Base-by-base conservation (phyloP, 1,140 invertebrate species). In the Stenopsyche tienmushanensis region DNA sequence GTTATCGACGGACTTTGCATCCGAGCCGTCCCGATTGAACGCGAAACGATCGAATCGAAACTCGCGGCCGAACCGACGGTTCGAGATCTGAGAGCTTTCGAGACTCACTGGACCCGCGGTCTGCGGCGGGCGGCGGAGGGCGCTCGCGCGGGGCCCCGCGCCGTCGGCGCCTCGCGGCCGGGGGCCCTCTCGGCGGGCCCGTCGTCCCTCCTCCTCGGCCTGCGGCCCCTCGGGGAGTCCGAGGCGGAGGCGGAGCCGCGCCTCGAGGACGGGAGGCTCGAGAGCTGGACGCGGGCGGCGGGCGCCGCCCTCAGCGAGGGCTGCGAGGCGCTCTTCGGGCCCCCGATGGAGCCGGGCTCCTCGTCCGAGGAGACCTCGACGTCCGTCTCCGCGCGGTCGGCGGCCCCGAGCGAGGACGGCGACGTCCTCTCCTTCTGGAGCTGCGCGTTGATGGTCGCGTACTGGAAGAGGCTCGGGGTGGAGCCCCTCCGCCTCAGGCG, bases 101-200 rank as follows among this genome's bases (percentile, higher is more conserved):
- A n/a, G 13, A 34, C 29, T 34, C 29, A 34, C 29, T 34, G 29
- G 29, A 5, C 5, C 29, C 29, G 13, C 29, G 29, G 13, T 7
- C 13, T 82, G 49, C 80, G 74, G 64, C 80, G 78, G 26, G 71
- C 74, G 58, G 42, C 8, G 45, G 64, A 21, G 45, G 44, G 58
- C 34, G 62, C 60, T 3, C 26, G 58, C 18, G 57, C 23, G 21
- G 45, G 29, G 29, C 29, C 5, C 29, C 29, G 13, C 29, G 29
- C 45, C n/a, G 13, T 7, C 13, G 80, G 49, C 80, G 74, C 63
- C 80, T 78, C 26, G 71, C 74, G 58, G 42, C 8, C 29, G 64
- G 24, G 45, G 44, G 58, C 34, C 53, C 60, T 3, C 26, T 49
- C 24, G 39, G 42, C 21, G 8, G 44, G 23, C 8, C 24, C 13